Evolutionary conservation across 1,140 invertebrate species (phyloP).

Genomic region (Chironomus tepperi): DNA sequence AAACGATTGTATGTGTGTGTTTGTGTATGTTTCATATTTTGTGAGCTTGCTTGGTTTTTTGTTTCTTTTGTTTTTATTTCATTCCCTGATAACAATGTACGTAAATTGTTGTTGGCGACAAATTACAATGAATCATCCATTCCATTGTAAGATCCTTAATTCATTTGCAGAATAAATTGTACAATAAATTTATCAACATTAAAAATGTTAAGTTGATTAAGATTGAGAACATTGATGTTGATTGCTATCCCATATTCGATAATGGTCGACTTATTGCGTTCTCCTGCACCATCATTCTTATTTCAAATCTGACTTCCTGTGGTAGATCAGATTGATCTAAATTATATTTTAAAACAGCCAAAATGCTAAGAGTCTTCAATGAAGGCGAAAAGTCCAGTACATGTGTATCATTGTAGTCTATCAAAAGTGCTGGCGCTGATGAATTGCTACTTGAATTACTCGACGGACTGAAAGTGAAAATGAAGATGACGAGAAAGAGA

Average conservation of each 20-base stretch:
- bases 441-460: neutral
- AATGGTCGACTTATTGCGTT: neutral
- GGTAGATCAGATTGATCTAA: slow-evolving; percentile 54
- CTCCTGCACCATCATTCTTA: slow-evolving; percentile 8
- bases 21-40: too few relatives aligned
- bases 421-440: slow-evolving; percentile 38
- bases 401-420: slow-evolving; percentile 70
- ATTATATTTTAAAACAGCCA: slow-evolving; percentile 52
- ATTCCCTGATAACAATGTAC: neutral
- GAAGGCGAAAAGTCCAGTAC: slow-evolving; percentile 64
- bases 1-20: too few relatives aligned
- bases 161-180: slow-evolving; percentile 28
- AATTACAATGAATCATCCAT: neutral
- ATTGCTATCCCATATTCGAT: slow-evolving; percentile 25
- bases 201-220: neutral
- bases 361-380: slow-evolving; percentile 57
- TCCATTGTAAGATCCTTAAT: slow-evolving; percentile 30
- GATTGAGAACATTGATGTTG: slow-evolving; percentile 32
- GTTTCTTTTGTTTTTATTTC: neutral
- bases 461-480: slow-evolving; percentile 18
- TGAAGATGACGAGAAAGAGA: neutral
- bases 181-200: slow-evolving; percentile 8
- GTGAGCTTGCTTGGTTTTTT: too few relatives aligned
- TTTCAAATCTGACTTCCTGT: slow-evolving; percentile 48
- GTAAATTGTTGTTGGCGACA: neutral